These are phyloP conservation scores for Spheniscus humboldti DNA, from an alignment of 2,797 vertebrate species.

Conservation along the genomic window DNA sequence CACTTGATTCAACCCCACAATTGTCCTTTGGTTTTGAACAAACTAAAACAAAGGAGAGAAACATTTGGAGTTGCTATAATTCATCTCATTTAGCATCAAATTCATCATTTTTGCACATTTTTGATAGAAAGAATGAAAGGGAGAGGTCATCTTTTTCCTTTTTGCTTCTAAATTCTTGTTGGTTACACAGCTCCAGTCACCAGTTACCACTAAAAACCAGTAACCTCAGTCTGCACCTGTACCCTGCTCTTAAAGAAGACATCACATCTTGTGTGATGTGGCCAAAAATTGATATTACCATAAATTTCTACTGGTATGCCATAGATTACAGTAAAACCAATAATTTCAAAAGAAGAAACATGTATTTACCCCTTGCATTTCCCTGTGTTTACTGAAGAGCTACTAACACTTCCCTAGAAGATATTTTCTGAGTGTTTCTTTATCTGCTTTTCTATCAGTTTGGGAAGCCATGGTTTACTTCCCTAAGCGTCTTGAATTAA, in stretches of 20 bases:
- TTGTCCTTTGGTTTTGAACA: background rate
- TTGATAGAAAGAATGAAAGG: background rate
- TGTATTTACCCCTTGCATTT: background rate
- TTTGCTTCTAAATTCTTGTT: background rate
- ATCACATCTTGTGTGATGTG: background rate
- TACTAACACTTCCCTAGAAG: background rate
- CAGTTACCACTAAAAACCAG: background rate
- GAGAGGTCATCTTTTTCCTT: rapidly evolving
- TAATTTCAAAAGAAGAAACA: background rate
- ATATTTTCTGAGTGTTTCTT: background rate
- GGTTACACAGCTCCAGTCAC: background rate
- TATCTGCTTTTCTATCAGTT: constrained; percentile 40
- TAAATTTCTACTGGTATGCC: background rate
- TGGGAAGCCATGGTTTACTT: constrained; percentile 44
- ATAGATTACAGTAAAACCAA: background rate
- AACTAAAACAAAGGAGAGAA: background rate
- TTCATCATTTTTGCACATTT: background rate
- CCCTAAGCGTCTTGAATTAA: constrained; percentile 41
- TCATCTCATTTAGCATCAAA: background rate
- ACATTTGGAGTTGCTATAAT: background rate
- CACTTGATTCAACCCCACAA: background rate
- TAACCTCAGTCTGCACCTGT: background rate
- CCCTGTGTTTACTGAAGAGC: constrained; percentile 1
- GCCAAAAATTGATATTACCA: background rate
- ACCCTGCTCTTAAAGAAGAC: background rate